phyloP scores from a whole-genome alignment of 2,888 invertebrate species.

The Acrobasis suavella region DNA sequence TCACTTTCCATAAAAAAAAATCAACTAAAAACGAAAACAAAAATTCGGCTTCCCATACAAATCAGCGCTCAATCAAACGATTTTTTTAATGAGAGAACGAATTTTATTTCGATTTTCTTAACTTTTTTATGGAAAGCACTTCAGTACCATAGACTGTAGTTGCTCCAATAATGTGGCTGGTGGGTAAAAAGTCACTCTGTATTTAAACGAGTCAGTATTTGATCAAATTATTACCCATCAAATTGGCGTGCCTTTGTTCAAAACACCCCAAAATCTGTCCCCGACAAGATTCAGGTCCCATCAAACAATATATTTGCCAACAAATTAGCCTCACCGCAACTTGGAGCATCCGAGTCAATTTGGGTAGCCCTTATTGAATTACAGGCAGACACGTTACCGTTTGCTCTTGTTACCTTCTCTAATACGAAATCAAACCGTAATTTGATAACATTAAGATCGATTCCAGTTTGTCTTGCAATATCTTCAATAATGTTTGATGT shows the following conservation, averaged over 20 bases:
- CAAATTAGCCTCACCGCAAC: constrained; percentile 73
- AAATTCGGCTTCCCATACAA: too few relatives aligned
- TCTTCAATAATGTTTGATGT: background rate
- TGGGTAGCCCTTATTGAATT: constrained; percentile 78
- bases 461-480: constrained; percentile 33
- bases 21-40: too few relatives aligned
- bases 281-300: constrained; percentile 38
- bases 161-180: too few relatives aligned
- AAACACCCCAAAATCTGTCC: constrained; percentile 22
- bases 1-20: too few relatives aligned
- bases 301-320: constrained; percentile 73
- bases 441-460: constrained; percentile 27
- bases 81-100: too few relatives aligned
- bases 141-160: too few relatives aligned
- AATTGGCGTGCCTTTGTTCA: constrained; percentile 10
- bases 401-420: constrained; percentile 29
- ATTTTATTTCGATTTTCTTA: too few relatives aligned
- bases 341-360: constrained; percentile 75
- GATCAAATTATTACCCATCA: background rate
- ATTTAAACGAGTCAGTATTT: background rate
- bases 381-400: constrained; percentile 72
- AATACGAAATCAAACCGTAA: constrained; percentile 33
- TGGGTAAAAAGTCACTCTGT: too few relatives aligned
- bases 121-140: too few relatives aligned
- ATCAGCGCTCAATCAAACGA: too few relatives aligned